Conservation (phyloP, 2,797 vertebrate species). For the Remorina albescens region DNA sequence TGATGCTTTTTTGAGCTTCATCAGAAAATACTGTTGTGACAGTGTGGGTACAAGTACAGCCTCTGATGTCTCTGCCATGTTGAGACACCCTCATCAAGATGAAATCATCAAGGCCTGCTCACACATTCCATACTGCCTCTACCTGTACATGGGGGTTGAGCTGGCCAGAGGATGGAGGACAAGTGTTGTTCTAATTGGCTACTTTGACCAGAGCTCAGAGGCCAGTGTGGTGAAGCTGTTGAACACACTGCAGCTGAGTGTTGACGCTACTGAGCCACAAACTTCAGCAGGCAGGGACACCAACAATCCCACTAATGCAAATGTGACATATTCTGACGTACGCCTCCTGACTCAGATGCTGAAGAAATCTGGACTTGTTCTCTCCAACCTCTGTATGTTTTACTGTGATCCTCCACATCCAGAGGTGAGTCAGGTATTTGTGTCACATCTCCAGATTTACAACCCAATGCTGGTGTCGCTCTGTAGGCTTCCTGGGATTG, state of each 20-base stretch:
- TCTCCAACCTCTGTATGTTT: conserved; percentile 73
- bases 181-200: conserved; percentile 75
- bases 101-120: conserved; percentile 59
- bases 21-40: conserved; percentile 20
- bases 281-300: accelerated
- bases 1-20: conserved; percentile 13
- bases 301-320: accelerated
- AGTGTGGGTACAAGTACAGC: neutral
- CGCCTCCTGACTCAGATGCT: conserved; percentile 57
- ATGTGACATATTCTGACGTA: neutral
- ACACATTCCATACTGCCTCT: conserved; percentile 77
- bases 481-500: conserved; percentile 67
- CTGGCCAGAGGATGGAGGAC: conserved; percentile 44
- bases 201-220: conserved; percentile 62
- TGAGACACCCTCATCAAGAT: conserved; percentile 5
- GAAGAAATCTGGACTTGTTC: conserved; percentile 41
- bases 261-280: neutral
- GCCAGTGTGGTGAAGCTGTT: conserved; percentile 64
- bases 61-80: neutral
- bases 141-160: conserved; percentile 71
- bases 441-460: conserved; percentile 44
- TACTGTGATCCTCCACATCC: conserved; percentile 68
- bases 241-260: conserved; percentile 55
- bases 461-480: conserved; percentile 68
- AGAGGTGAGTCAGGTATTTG: conserved; percentile 25